Evolutionary conservation across 1,140 invertebrate genomes (phyloP).

Genomic region (Pogonomyrmex barbatus): DNA sequence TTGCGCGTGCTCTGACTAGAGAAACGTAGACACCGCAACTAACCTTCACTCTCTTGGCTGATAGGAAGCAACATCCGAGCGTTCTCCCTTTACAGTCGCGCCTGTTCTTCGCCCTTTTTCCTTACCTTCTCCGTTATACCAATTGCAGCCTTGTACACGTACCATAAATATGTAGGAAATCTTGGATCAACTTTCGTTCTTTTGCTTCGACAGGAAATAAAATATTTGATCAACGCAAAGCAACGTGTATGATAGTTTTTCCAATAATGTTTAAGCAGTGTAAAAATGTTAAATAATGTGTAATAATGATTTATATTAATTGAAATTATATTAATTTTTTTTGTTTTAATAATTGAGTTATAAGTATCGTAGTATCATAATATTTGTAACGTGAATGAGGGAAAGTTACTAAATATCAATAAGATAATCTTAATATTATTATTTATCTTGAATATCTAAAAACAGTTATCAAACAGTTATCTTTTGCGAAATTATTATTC

Average conservation of each 20-base stretch:
- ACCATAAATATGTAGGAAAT: slow-evolving; percentile 4
- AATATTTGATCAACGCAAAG: neutral
- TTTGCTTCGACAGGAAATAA: neutral
- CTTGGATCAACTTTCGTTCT: neutral
- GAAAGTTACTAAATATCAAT: no score
- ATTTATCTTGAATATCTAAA: no score
- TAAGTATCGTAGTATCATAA: no score
- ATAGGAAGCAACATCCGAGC: slow-evolving; percentile 67
- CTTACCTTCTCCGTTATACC: slow-evolving; percentile 15
- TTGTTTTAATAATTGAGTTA: no score
- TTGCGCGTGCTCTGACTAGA: slow-evolving; percentile 84
- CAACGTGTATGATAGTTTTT: neutral
- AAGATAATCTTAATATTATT: no score
- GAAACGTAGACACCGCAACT: slow-evolving; percentile 81
- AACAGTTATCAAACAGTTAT: neutral
- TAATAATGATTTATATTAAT: neutral
- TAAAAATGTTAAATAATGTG: neutral
- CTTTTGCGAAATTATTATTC: neutral
- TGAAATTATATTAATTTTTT: no score
- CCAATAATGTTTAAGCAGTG: neutral
- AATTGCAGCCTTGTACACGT: slow-evolving; percentile 15
- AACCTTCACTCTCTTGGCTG: slow-evolving; percentile 65
- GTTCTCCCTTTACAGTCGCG: slow-evolving; percentile 45
- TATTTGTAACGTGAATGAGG: no score
- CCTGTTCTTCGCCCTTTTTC: slow-evolving; percentile 15